Base-by-base conservation (phyloP, 2,888 invertebrate species). In the Gnatocerus cornutus region DNA sequence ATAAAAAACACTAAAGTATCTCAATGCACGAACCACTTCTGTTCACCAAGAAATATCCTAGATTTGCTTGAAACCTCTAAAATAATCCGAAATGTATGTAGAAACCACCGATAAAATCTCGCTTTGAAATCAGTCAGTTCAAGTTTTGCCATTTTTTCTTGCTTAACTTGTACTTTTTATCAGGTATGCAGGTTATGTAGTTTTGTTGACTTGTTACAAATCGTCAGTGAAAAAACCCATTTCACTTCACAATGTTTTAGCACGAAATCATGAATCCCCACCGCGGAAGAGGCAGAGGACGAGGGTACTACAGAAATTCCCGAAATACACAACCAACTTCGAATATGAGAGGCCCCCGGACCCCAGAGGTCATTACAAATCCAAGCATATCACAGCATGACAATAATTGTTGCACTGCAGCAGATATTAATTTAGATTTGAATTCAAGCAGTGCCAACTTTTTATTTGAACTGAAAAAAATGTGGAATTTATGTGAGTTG, bases 391-490 rank as follows among this genome's bases (percentile, higher is more conserved):
- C 77, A 69, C 76, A 77, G 71, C 79, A 80, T 73, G 78, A 80
- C 76, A 77, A 77, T 76, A 79, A 78, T 66, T 80, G 80, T 71
- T 81, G 81, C 73, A 73, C 83, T 71, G 87, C 86, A 30, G 73
- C 81, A 59, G 75, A 67, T 43, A 80, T 89, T 30, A 82, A 85
- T 75, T 84, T 87, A 64, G 81, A 84, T 53, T 82, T 89, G 62
- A 87, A 88, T 76, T 81, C 83, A 5, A 79, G 80, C 58, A 82
- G 83, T 46, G 68, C 71, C 66, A 56, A 75, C 10, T 88, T 88
- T 87, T 83, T 87, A 21, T 74, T 83, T 10, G 85, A 87, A 71
- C 75, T 89, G 30, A 85, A 85, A 64, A 73, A 68, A 5, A 74
- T 80, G 73, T 82, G 78, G 77, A 79, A 78, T 56, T 75, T 81